Base-by-base conservation (phyloP, 2,797 vertebrate species). In the Varecia variegata region DNA sequence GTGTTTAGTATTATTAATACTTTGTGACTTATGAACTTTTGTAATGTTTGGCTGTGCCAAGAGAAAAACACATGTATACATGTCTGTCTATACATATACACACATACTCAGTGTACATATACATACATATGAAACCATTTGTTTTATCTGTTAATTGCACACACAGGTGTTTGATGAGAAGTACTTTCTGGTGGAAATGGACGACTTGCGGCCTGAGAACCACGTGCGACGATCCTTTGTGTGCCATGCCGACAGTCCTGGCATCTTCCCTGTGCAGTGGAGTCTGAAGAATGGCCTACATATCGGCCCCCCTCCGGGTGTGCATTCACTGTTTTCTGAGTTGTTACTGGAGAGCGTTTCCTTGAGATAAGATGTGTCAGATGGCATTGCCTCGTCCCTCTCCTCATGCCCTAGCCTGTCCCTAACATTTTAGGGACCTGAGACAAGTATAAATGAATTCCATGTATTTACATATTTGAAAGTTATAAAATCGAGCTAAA, bases 191-290 rank as follows among this genome's bases (percentile, higher is more conserved):
- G 98, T 99, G 94, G 99, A 98, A 89, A 99, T 99, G 91, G 99
- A 99, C 35, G 99, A 99, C 95, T 97, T 99, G 87, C 98, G 99
- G 21, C 67, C 98, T 68, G 99, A 99, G 43, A 98, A 97, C 38
- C 97, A 93, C 14, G 90, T 50, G 7, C 98, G 98, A 11, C 98
- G 97, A 80, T 98, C 98, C 43, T 99, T 99, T 56, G 88, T 99
- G 54, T 99, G 99, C 96, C 99, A 99, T 97, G 97, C 98, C 85
- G 98, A 98, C 98, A 99, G 99, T 97, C 98, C 99, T 6, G 99
- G 99, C 54, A 99, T 99, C 96, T 99, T 99, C 96, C 99, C 99
- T 0, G 99, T 99, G 77, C 99, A 99, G 71, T 99, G 99, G 99
- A 99, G 99, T 98, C 99, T 99, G n/a, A 99, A 99, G 98, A 99